Evolutionary conservation across 1,140 invertebrate genomes (phyloP).

Genomic region (Leguminivora glycinivorella): DNA sequence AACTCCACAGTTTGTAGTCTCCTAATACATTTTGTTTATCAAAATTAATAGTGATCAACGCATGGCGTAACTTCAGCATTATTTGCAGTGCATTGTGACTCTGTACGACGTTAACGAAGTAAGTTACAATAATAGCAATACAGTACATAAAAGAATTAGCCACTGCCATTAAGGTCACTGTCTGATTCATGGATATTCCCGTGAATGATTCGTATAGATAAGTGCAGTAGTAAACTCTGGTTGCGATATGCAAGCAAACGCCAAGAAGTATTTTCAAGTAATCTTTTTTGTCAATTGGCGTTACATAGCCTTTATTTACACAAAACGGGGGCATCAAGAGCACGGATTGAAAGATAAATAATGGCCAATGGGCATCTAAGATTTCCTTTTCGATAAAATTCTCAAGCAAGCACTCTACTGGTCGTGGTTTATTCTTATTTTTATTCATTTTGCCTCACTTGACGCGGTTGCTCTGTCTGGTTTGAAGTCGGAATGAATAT

Average conservation of each 20-base stretch:
- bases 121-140: background rate
- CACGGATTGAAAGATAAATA: background rate
- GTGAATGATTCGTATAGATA: background rate
- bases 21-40: background rate
- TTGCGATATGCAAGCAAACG: background rate
- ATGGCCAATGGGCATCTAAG: background rate
- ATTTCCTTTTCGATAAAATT: background rate
- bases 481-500: background rate
- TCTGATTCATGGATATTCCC: background rate
- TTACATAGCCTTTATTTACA: background rate
- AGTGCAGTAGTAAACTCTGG: background rate
- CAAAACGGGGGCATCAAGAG: background rate
- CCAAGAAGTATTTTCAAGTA: slow-evolving; percentile 1
- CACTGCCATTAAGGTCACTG: background rate
- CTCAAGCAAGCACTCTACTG: background rate
- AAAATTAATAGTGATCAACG: background rate
- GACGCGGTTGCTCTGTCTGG: background rate
- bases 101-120: background rate
- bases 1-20: background rate
- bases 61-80: background rate
- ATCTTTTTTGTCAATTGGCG: background rate
- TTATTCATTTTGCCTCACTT: slow-evolving; percentile 2
- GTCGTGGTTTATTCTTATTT: background rate
- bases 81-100: background rate
- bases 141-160: background rate